These are phyloP conservation scores for Stigmatopora argus DNA, from an alignment of 2,113 vertebrate species.

Conservation along the genomic window DNA sequence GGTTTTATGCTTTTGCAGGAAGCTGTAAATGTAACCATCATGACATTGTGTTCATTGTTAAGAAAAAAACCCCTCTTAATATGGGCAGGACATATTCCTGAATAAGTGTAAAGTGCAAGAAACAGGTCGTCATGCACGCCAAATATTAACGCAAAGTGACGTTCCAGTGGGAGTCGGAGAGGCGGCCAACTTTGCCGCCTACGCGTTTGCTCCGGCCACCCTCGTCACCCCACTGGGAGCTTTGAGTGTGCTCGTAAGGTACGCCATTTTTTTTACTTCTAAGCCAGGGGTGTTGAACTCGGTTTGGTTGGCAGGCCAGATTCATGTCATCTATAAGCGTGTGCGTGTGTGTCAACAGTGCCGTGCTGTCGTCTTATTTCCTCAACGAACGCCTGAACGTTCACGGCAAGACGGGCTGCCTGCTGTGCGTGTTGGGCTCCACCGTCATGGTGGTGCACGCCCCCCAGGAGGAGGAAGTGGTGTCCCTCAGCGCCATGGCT, in stretches of 20 bases:
- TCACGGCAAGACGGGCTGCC: slow-evolving; percentile 77
- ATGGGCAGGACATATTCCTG: slow-evolving; percentile 18
- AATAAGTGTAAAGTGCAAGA: slow-evolving; percentile 23
- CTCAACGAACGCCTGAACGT: slow-evolving; percentile 78
- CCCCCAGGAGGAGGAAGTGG: slow-evolving; percentile 76
- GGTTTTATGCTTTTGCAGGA: too few relatives aligned
- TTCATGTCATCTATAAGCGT: not conserved
- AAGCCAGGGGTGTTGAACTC: not conserved
- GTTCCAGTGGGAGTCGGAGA: slow-evolving; percentile 78
- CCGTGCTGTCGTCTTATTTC: slow-evolving; percentile 77
- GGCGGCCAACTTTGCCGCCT: slow-evolving; percentile 80
- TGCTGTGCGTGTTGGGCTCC: slow-evolving; percentile 78
- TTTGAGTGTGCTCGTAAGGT: slow-evolving; percentile 82
- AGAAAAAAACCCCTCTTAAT: slow-evolving; percentile 11
- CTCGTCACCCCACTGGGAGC: slow-evolving; percentile 81
- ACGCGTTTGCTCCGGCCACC: slow-evolving; percentile 80
- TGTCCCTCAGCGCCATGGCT: slow-evolving; percentile 74
- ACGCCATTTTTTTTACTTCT: slow-evolving; percentile 1
- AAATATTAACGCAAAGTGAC: not conserved
- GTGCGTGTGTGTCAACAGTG: slow-evolving; percentile 55
- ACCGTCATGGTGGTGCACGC: slow-evolving; percentile 82
- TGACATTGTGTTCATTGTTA: slow-evolving; percentile 42
- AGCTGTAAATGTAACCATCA: too few relatives aligned
- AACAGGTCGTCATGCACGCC: not conserved
- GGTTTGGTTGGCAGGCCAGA: too few relatives aligned